Conservation (phyloP, 2,797 vertebrate species). For the Cynopterus sphinx region DNA sequence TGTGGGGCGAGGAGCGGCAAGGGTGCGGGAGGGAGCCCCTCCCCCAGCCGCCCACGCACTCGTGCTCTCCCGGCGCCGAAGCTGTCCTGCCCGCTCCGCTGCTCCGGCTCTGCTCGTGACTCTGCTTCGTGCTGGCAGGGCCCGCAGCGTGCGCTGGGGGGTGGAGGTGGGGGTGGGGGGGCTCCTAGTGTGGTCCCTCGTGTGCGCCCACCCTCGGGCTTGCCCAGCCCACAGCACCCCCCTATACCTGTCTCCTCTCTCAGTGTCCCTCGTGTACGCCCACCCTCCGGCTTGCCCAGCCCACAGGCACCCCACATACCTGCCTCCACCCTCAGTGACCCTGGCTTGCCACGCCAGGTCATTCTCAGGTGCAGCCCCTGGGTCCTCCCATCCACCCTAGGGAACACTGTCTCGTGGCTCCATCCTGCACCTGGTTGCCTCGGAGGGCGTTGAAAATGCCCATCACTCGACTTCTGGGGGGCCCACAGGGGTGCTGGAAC, state of each 20-base stretch:
- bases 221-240: background rate
- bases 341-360: background rate
- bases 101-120: slow-evolving; percentile 71
- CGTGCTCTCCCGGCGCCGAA: slow-evolving; percentile 21
- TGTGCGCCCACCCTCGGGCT: background rate
- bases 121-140: slow-evolving; percentile 72
- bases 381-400: background rate
- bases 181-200: background rate
- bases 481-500: background rate
- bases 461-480: background rate
- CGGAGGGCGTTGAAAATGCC: background rate
- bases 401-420: background rate
- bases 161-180: background rate
- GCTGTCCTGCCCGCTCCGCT: slow-evolving; percentile 51
- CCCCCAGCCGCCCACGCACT: slow-evolving; percentile 9
- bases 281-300: background rate
- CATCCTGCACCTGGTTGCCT: background rate
- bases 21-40: background rate
- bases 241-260: background rate
- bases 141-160: slow-evolving; percentile 45
- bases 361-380: background rate
- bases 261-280: background rate
- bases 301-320: background rate
- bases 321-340: fast-evolving
- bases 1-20: background rate